Evolutionary conservation across 2,888 invertebrate genomes (phyloP), one percentile per base, ranked within the genome.

Genomic region (Asteroscopus sphinx): DNA sequence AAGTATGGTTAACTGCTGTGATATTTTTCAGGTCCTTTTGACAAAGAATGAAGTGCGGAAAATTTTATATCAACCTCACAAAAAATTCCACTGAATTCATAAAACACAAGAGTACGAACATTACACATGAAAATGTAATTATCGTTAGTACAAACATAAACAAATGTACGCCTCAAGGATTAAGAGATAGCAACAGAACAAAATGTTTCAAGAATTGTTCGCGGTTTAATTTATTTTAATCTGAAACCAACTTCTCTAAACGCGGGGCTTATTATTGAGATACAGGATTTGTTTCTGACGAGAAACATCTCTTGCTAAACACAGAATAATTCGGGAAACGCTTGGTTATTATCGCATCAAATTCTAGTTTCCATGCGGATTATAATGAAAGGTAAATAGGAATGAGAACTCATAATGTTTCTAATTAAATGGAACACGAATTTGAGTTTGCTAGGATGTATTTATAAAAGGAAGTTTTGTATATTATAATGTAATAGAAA

Each of bases 221-320:
- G 40, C 47, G 55, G 54, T 54, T 57, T 59, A 61, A 73, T 71
- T 71, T 61, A 71, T 73, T 71, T 67, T 63, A 73, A 73, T 70
- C 68, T 56, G 33, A 58, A 70, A 46, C 57, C 63, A 58, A 54
- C 41, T 64, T 51, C 46, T 26, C 57, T 67, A 56, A 55, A 63
- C 66, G 33, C 35, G 42, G 32, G 35, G 63, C 68, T 70, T 67
- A 73, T 56, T 60, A 63, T 56, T 58, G 48, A 55, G 63, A 67
- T 53, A 51, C 51, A 40, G 62, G 62, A 73, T 73, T 69, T 66
- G 55, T 45, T 62, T 36, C 15, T 35, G 57, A 42, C 39, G 45
- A 40, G 56, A 66, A 57, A 44, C 21, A 57, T 57, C 52, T 47
- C 48, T n/a, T 49, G 42, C 53, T 63, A 44, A 67, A 63, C 41